Evolutionary conservation across 30 jellyfish, hydroid and myxozoan genomes (phyloP), one percentile per base, ranked within the genome.

Genomic region (Haliclystus octoradiatus): DNA sequence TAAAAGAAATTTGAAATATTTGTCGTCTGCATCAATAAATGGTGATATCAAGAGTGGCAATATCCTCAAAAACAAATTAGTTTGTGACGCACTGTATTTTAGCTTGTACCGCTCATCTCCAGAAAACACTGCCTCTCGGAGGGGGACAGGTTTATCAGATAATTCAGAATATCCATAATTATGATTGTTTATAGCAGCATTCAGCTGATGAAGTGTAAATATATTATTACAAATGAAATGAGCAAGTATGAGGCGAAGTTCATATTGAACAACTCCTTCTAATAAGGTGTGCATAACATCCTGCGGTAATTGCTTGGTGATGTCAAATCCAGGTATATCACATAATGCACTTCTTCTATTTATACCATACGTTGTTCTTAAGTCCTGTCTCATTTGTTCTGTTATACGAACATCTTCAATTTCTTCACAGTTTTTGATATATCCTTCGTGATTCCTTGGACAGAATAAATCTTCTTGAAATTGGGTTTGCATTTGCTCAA

Each of bases 341-440:
- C 50, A 27, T 24, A 73, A 46, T 60, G 64, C 7, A 29, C 78
- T 60, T 33, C 70, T 40, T 4, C 47, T 31, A 23, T 35, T 73
- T 13, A 73, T 62, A 15, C 78, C 84, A 62, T 60, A 73, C 35
- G 78, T 26, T 23, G 63, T 40, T n/a, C 30, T 31, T 28, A 73
- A 40, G 65, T 60, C 69, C 28, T 63, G 34, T 40, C 47, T 33
- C 68, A 73, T 40, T 5, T 25, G 19, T 57, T 73, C 50, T 40
- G 57, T 40, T n/a, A n/a, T n/a, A 27, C 78, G 79, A 49, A 78
- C 84, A 31, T 73, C 57, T 50, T 73, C 78, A 73, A 73, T 62
- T 23, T 62, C 79, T 0, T 50, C 9, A 65, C 82, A 71, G 25
- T 71, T 63, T 30, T 49, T 31, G 13, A 51, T 34, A 49, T 69